Conservation (phyloP, 2,888 invertebrate genomes). For the Cordilura impudica region DNA sequence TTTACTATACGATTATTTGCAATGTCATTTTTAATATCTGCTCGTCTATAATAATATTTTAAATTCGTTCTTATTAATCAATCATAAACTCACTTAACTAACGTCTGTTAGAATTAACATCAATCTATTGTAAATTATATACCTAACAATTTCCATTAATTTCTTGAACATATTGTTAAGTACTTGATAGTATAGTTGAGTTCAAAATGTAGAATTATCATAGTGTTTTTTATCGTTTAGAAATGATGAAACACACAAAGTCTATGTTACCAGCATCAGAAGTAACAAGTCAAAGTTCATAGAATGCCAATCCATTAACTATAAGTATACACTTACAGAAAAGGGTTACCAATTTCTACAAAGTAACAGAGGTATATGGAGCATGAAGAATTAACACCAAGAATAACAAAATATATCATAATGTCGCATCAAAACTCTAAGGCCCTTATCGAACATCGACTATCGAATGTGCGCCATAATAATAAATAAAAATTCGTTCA, state of each 20-base stretch:
- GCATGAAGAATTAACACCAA: too few relatives aligned
- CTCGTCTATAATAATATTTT: too few relatives aligned
- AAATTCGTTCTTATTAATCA: too few relatives aligned
- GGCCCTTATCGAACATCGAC: too few relatives aligned
- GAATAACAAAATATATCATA: too few relatives aligned
- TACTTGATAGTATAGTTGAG: neutral
- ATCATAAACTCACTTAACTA: neutral
- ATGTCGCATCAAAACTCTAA: too few relatives aligned
- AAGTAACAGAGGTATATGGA: neutral
- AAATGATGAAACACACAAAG: neutral
- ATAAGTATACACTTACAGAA: neutral
- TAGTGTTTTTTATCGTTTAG: slow-evolving; percentile 4
- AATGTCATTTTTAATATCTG: too few relatives aligned
- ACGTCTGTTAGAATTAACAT: slow-evolving; percentile 33
- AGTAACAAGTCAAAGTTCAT: slow-evolving; percentile 52
- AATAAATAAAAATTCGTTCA: too few relatives aligned
- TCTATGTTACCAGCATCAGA: slow-evolving; percentile 20
- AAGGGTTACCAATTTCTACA: slow-evolving; percentile 11
- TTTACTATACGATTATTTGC: too few relatives aligned
- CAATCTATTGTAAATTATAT: slow-evolving; percentile 43
- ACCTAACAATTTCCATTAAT: slow-evolving; percentile 26
- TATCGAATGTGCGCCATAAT: too few relatives aligned
- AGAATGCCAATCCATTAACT: slow-evolving; percentile 34
- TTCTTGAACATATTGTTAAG: slow-evolving; percentile 53
- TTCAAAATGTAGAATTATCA: slow-evolving; percentile 1